These are phyloP conservation scores for Polylopha cassiicola DNA, from an alignment of 2,888 invertebrate species.

Conservation along the genomic window DNA sequence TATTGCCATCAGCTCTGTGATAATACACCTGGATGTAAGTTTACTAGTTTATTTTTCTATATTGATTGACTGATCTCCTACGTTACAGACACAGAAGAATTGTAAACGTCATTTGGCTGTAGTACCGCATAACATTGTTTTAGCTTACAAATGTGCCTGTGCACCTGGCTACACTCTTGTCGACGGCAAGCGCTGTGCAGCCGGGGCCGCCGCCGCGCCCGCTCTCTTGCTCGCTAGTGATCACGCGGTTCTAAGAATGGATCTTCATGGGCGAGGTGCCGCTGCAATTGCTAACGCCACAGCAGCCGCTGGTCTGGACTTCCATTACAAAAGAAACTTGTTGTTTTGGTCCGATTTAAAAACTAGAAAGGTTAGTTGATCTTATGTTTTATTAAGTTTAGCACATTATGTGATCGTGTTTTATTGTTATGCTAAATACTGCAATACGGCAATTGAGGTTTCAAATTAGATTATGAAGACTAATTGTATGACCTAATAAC, in stretches of 20 bases:
- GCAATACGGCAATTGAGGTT: too few relatives aligned
- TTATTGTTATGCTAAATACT: too few relatives aligned
- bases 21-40: constrained; percentile 86
- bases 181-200: constrained; percentile 79
- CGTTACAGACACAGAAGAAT: too few relatives aligned
- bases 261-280: constrained; percentile 79
- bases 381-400: too few relatives aligned
- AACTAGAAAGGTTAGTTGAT: constrained; percentile 83
- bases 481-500: too few relatives aligned
- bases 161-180: constrained; percentile 84
- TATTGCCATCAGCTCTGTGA: constrained; percentile 96
- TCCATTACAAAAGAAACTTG: constrained; percentile 84
- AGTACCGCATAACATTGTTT: constrained; percentile 20
- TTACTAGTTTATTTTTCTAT: constrained; percentile 28
- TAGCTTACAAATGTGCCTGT: constrained; percentile 89
- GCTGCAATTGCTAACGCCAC: constrained; percentile 87
- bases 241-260: constrained; percentile 83
- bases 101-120: too few relatives aligned
- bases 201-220: constrained; percentile 74
- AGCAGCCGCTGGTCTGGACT: constrained; percentile 91
- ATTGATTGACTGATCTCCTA: too few relatives aligned
- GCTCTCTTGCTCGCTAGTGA: constrained; percentile 84
- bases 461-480: too few relatives aligned
- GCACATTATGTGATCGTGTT: too few relatives aligned
- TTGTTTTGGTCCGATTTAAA: constrained; percentile 95